phyloP scores from a whole-genome alignment of 2,888 invertebrate species.

The Lomographa bimaculata region DNA sequence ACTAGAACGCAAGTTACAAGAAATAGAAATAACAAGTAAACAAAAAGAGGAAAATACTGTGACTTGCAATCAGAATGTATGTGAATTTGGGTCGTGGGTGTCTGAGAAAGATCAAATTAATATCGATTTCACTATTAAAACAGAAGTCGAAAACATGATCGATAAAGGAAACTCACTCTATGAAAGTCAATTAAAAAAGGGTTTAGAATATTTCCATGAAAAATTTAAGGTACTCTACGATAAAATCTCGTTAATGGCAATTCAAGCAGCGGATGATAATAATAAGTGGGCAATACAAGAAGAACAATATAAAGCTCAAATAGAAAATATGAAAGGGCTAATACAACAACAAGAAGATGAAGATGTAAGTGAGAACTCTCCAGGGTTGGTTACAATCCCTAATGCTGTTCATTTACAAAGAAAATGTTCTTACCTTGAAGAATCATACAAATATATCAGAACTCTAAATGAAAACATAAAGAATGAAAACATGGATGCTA shows the following conservation, averaged over 20 bases:
- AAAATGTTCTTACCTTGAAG: conserved; percentile 71
- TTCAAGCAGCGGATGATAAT: conserved; percentile 65
- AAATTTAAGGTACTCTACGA: conserved; percentile 71
- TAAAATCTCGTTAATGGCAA: conserved; percentile 69
- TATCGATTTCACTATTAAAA: conserved; percentile 51
- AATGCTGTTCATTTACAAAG: conserved; percentile 54
- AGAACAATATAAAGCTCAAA: conserved; percentile 71
- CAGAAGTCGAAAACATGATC: conserved; percentile 49
- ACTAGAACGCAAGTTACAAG: conserved; percentile 58
- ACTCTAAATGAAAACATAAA: conserved; percentile 79
- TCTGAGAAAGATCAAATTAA: conserved; percentile 47
- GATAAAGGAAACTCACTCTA: conserved; percentile 50
- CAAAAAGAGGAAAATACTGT: conserved; percentile 29
- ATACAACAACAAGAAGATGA: conserved; percentile 54
- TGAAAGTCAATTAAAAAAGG: conserved; percentile 60
- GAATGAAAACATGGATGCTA: conserved; percentile 73
- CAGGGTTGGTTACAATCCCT: conserved; percentile 56
- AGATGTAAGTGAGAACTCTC: conserved; percentile 63
- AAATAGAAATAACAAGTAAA: conserved; percentile 46
- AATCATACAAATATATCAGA: conserved; percentile 68
- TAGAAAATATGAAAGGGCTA: conserved; percentile 63
- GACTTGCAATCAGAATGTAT: conserved; percentile 34
- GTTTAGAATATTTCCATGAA: conserved; percentile 67
- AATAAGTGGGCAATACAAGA: conserved; percentile 72
- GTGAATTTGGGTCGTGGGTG: conserved; percentile 67